Base-by-base conservation (phyloP, 2,797 vertebrate genomes). In the Chrysocyon brachyurus region DNA sequence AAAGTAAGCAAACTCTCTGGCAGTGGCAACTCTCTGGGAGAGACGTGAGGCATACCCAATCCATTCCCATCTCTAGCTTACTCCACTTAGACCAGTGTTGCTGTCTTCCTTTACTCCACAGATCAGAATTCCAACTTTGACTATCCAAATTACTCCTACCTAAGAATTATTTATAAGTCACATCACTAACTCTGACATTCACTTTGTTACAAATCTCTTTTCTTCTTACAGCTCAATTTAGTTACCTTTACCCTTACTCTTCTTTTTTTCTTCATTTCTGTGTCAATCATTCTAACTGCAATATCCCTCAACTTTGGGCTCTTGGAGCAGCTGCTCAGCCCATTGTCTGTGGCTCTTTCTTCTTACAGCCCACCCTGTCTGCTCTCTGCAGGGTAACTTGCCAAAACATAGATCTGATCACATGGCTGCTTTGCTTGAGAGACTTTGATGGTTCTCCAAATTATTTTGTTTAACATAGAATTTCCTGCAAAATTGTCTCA, bases 401-500 rank as follows among this genome's bases (percentile, higher is more conserved):
- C 63, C 52, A 87, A 87, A 86, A 73, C 33, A 9, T 52, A 40
- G 16, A 16, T 92, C 57, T 90, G 54, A n/a, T 70, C 46, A 21
- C 40, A 14, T 17, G 56, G 16, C 24, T 31, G 8, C 64, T 85
- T 84, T 88, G 40, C 66, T 63, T 79, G 21, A 81, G 87, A 83
- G 91, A 87, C 68, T 66, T 90, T 72, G 36, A 63, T 87, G 19
- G 6, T 19, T 86, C 72, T 59, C 79, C 36, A 21, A 12, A 72
- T 83, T 73, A 26, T 26, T 91, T 94, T 82, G 28, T 90, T 92
- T 87, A 52, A 83, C 14, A 28, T 22, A 87, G 61, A 94, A 63
- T 81, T 94, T 87, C 59, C 64, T 81, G n/a, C 28, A 64, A 63
- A 64, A 46, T 90, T 24, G 14, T 81, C 63, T 91, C 46, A 14